phyloP scores from a whole-genome alignment of 1,140 invertebrate species.

The Chironomus striatipennis region DNA sequence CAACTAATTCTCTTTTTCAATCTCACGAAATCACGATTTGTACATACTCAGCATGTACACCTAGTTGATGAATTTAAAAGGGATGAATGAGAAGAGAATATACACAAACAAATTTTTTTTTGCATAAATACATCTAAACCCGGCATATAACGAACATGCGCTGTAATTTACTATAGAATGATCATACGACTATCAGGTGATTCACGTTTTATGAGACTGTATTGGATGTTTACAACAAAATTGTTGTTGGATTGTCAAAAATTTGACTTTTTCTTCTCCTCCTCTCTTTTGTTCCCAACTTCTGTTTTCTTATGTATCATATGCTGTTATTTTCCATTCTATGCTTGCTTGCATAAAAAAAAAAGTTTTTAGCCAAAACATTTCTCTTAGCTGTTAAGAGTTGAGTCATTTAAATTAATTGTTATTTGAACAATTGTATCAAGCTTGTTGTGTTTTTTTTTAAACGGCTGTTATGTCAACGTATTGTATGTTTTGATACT shows the following conservation, averaged over 20 bases:
- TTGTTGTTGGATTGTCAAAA: neutral
- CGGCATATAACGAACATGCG: conserved; percentile 7
- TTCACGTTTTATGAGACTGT: conserved; percentile 16
- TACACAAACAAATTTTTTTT: neutral
- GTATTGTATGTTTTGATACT: too few relatives aligned
- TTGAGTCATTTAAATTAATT: too few relatives aligned
- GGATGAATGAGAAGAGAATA: neutral
- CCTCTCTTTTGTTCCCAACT: neutral
- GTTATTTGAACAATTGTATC: too few relatives aligned
- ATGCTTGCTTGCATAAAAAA: neutral
- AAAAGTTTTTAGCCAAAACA: too few relatives aligned
- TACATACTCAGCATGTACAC: neutral
- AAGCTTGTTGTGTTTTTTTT: too few relatives aligned
- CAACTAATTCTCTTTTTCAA: too few relatives aligned
- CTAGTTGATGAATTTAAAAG: neutral
- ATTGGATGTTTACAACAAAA: neutral
- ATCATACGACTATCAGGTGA: conserved; percentile 22
- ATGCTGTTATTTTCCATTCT: neutral
- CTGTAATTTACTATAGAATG: neutral
- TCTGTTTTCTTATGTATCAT: neutral
- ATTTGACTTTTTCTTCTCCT: neutral
- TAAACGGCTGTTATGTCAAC: too few relatives aligned
- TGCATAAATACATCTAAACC: conserved; percentile 18
- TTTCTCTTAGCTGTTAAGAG: too few relatives aligned
- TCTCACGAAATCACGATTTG: too few relatives aligned